A percentile compares a stretch with the other conserved stretches of the same genome.
These are phyloP conservation scores for Ctenomys sociabilis DNA, from an alignment of 2,113 vertebrate genomes.

Conservation along the genomic window DNA sequence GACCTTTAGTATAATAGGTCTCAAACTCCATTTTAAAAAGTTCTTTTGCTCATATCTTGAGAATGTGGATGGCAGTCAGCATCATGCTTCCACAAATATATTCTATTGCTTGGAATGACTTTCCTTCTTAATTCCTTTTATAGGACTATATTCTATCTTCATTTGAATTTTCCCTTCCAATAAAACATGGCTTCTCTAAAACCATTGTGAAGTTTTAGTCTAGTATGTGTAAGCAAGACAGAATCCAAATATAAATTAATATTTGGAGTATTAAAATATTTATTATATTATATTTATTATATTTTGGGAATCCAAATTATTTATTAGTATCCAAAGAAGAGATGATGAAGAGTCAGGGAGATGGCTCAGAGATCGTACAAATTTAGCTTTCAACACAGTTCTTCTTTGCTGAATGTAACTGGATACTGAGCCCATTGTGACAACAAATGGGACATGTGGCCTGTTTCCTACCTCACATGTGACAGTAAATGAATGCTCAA, in stretches of 20 bases:
- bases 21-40: constrained; percentile 17
- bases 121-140: not conserved
- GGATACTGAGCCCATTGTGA: not conserved
- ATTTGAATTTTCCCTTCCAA: constrained; percentile 14
- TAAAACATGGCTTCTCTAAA: not conserved
- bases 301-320: not conserved
- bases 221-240: not conserved
- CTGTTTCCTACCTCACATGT: not conserved
- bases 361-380: too few relatives aligned
- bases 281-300: too few relatives aligned
- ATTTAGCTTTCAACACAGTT: not conserved
- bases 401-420: not conserved
- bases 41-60: constrained; percentile 10
- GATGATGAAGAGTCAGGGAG: too few relatives aligned
- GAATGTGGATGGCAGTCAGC: not conserved
- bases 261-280: too few relatives aligned
- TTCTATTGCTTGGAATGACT: constrained; percentile 36
- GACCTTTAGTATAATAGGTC: constrained; percentile 38
- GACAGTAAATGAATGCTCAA: not conserved
- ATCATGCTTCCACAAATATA: not conserved
- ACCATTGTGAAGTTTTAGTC: not conserved
- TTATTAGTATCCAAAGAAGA: not conserved
- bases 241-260: not conserved
- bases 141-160: not conserved
- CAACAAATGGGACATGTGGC: not conserved